Evolutionary conservation across 2,888 invertebrate species (phyloP), one percentile per base, ranked within the genome.

Genomic region (Drosophila tripunctata): DNA sequence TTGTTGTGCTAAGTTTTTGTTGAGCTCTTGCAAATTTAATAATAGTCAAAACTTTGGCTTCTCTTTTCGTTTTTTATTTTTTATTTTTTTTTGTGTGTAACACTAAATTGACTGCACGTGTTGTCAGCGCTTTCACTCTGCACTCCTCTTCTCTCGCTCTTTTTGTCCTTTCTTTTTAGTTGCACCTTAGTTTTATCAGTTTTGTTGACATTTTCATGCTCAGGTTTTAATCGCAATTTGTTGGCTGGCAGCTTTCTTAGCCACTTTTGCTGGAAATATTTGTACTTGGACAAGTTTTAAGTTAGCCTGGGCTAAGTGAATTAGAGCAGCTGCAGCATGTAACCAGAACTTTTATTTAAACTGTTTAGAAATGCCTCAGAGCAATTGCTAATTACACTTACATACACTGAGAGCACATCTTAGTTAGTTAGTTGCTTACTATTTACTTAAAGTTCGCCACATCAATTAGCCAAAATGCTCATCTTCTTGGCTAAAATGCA

Each of bases 201-300:
- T 68, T 68, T 77, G 87, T 77, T 86, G 80, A 77, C 75, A 67
- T 67, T 69, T 64, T 63, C 63, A 58, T 69, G 36, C 57, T 63
- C 68, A 58, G 68, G 64, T 47, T 69, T 68, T 67, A 62, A 62
- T 63, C 41, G 38, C 58, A 70, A 70, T 70, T 70, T 70, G 70
- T 78, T 80, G 60, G 44, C 41, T 70, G 55, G 24, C 55, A 62
- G 43, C 60, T 78, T 78, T 43, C 65, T 58, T 67, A 40, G 51
- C 19, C 35, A 47, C 33, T 50, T 64, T 57, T 10, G 6, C 45
- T 31, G 5, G 33, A 62, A 56, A 64, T 63, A 69, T 79, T 78
- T 73, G 57, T 73, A 62, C 36, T 66, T 71, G 55, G 67, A 55
- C 77, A 76, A 79, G 65, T 79, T 74, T 65, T 65, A 15, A 64